Percentiles rank a stretch among this genome's conserved stretches.
Conservation (phyloP, 2,888 invertebrate species). For the Epinotia nisella region DNA sequence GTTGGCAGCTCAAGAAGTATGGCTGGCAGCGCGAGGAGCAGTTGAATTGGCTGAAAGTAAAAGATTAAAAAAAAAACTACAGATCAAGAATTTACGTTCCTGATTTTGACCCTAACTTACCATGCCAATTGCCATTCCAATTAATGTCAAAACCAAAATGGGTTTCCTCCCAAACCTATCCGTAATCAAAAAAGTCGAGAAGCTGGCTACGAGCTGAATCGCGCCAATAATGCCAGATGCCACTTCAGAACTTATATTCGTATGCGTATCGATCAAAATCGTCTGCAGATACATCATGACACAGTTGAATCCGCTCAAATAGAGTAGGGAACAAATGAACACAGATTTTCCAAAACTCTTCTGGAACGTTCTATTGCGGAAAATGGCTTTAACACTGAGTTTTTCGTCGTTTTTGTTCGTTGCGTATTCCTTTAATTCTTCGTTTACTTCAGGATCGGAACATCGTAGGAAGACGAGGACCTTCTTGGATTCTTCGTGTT, state of each 20-base stretch:
- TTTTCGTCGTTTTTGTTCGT: constrained; percentile 44
- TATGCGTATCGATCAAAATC: constrained; percentile 64
- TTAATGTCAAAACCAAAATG: constrained; percentile 51
- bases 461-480: constrained; percentile 44
- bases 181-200: constrained; percentile 57
- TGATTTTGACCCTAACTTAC: constrained; percentile 48
- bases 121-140: constrained; percentile 58
- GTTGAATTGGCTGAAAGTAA: too few relatives aligned
- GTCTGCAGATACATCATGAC: constrained; percentile 68
- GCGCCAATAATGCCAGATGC: constrained; percentile 65
- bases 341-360: constrained; percentile 54
- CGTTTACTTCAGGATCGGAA: constrained; percentile 34
- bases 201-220: constrained; percentile 63
- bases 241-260: constrained; percentile 60
- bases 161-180: constrained; percentile 62
- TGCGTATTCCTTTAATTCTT: constrained; percentile 45
- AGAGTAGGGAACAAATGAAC: constrained; percentile 52
- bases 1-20: too few relatives aligned
- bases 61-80: too few relatives aligned
- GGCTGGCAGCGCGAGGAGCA: too few relatives aligned
- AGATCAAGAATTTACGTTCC: too few relatives aligned
- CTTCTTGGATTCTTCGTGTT: constrained; percentile 43
- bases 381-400: constrained; percentile 47
- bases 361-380: constrained; percentile 53
- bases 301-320: constrained; percentile 63